Conservation (phyloP, 64 coral and sea anemone genomes). For the Exaiptasia diaphana region DNA sequence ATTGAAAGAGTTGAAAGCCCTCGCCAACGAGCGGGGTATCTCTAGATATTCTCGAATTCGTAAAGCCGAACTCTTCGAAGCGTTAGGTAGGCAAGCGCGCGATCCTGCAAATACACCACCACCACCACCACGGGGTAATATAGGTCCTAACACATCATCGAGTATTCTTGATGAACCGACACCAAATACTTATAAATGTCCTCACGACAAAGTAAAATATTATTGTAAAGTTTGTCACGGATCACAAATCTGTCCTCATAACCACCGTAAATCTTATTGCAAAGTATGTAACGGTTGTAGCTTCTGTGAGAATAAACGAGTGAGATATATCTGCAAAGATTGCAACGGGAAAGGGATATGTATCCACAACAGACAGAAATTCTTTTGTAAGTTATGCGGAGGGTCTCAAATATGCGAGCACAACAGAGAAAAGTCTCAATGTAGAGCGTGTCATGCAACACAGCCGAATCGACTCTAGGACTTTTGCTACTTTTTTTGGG, state of each 20-base stretch:
- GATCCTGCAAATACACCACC: neutral
- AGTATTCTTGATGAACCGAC: constrained; percentile 1
- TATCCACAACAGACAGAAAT: constrained; percentile 5
- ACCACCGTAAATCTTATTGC: constrained; percentile 45
- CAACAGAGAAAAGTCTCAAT: constrained; percentile 13
- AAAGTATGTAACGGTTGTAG: constrained; percentile 39
- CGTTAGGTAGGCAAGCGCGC: neutral
- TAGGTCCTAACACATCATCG: neutral
- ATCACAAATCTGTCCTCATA: constrained; percentile 52
- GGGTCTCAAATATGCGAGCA: constrained; percentile 40
- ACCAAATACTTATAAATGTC: constrained; percentile 13
- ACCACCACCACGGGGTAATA: neutral
- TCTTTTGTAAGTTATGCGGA: constrained; percentile 25
- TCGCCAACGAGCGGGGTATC: constrained; percentile 13
- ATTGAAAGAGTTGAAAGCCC: constrained; percentile 23
- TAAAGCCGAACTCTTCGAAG: constrained; percentile 34
- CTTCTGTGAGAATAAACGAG: constrained; percentile 27
- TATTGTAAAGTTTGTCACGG: constrained; percentile 39
- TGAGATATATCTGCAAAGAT: constrained; percentile 43
- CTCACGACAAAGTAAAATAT: constrained; percentile 34
- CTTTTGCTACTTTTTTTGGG: no score
- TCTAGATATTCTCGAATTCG: neutral
- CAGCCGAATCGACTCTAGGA: neutral
- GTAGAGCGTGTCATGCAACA: constrained; percentile 34
- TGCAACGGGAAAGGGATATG: constrained; percentile 42